Evolutionary conservation across 2,888 invertebrate species (phyloP).

Genomic region (Standfussiana lucernea): DNA sequence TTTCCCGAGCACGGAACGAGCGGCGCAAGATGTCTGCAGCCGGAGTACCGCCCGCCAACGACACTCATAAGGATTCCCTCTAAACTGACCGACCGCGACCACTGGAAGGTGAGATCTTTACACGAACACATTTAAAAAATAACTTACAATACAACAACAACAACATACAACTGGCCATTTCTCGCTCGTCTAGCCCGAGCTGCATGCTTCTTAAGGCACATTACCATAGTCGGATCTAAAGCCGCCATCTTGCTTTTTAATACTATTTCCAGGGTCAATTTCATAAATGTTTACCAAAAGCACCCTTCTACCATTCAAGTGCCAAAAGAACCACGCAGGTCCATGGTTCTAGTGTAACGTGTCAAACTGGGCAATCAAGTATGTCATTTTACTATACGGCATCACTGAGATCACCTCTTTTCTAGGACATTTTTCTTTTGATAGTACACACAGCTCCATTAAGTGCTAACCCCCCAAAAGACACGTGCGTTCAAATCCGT

Average conservation of each 20-base stretch:
- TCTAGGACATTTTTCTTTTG: neutral
- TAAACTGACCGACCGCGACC: slow-evolving; percentile 66
- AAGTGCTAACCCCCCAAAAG: too few relatives aligned
- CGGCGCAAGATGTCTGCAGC: slow-evolving; percentile 88
- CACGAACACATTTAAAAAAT: neutral
- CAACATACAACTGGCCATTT: neutral
- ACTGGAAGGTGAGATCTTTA: slow-evolving; percentile 33
- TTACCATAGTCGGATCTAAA: neutral
- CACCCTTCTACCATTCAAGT: neutral
- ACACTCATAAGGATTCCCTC: slow-evolving; percentile 74
- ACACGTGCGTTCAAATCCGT: too few relatives aligned
- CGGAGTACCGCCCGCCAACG: slow-evolving; percentile 86
- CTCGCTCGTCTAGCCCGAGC: neutral
- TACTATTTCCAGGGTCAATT: neutral
- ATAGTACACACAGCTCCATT: too few relatives aligned
- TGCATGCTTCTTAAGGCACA: neutral
- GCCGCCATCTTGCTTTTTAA: neutral
- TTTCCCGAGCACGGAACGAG: slow-evolving; percentile 85
- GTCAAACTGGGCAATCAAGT: neutral
- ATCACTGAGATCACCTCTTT: neutral
- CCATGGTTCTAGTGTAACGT: neutral
- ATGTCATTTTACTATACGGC: neutral
- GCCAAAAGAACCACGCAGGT: neutral
- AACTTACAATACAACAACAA: too few relatives aligned
- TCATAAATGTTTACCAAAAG: neutral